Percentiles rank a stretch among this genome's conserved stretches.
Conservation (phyloP, 2,888 invertebrate genomes). For the Meteorus colon region DNA sequence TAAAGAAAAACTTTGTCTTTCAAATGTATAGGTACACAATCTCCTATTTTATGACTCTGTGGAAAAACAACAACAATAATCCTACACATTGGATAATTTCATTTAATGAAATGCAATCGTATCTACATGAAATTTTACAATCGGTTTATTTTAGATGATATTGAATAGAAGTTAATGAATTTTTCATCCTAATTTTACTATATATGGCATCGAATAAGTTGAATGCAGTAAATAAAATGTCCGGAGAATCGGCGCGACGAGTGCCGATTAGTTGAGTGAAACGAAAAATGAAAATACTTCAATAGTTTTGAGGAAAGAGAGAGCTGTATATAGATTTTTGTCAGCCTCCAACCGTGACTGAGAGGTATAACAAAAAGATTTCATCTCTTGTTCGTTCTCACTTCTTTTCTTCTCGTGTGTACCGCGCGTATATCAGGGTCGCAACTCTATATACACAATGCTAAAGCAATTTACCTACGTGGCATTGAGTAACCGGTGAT, state of each 20-base stretch:
- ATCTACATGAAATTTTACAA: no score
- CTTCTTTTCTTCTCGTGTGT: not conserved
- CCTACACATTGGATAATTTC: no score
- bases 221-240: no score
- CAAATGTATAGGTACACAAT: not conserved
- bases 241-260: no score
- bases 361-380: not conserved
- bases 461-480: conserved; percentile 7
- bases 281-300: not conserved
- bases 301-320: not conserved
- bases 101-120: no score
- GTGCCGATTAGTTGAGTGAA: no score
- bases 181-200: no score
- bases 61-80: no score
- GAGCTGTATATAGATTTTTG: not conserved
- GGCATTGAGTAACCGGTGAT: conserved; percentile 7
- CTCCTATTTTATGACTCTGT: not conserved
- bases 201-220: no score
- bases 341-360: conserved; percentile 7
- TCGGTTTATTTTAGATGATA: no score
- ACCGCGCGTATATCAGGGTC: not conserved
- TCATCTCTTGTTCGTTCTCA: not conserved
- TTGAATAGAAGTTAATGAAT: no score
- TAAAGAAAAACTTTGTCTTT: not conserved
- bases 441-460: not conserved